These are phyloP conservation scores for Parnassius apollo DNA, from an alignment of 2,888 invertebrate species.

Conservation along the genomic window DNA sequence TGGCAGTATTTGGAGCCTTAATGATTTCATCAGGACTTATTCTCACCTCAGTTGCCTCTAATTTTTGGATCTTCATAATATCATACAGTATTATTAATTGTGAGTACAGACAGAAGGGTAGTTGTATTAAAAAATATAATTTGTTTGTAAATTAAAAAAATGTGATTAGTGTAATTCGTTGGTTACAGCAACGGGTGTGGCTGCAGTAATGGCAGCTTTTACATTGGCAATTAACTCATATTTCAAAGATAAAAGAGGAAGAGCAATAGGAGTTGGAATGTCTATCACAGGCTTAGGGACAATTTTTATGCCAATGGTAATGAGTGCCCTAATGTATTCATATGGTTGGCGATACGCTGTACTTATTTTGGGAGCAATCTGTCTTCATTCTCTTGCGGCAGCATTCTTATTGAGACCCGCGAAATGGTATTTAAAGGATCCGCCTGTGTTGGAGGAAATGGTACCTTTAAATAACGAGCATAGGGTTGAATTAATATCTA, in stretches of 20 bases:
- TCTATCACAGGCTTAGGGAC: slow-evolving; percentile 85
- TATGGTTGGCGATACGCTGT: slow-evolving; percentile 83
- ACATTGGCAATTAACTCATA: slow-evolving; percentile 84
- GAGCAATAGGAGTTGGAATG: slow-evolving; percentile 83
- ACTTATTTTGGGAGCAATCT: slow-evolving; percentile 82
- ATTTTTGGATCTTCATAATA: slow-evolving; percentile 81
- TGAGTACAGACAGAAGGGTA: slow-evolving; percentile 62
- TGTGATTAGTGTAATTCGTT: not conserved
- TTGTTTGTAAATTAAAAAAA: not conserved
- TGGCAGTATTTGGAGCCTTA: slow-evolving; percentile 80
- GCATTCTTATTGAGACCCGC: slow-evolving; percentile 84
- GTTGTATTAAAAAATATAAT: not conserved
- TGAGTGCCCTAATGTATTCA: slow-evolving; percentile 76
- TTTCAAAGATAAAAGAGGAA: slow-evolving; percentile 82
- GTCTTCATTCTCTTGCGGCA: slow-evolving; percentile 82
- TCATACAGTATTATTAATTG: slow-evolving; percentile 86
- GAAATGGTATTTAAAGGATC: slow-evolving; percentile 82
- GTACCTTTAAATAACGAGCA: slow-evolving; percentile 56
- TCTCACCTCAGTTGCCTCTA: slow-evolving; percentile 78
- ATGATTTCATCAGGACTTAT: slow-evolving; percentile 81
- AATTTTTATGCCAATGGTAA: slow-evolving; percentile 83
- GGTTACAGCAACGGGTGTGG: slow-evolving; percentile 82
- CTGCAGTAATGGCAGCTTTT: slow-evolving; percentile 82
- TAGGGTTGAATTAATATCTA: slow-evolving; percentile 48
- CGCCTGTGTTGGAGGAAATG: slow-evolving; percentile 54